These are phyloP conservation scores for Agonopterix heracliana DNA, from an alignment of 2,888 invertebrate species.

Conservation along the genomic window DNA sequence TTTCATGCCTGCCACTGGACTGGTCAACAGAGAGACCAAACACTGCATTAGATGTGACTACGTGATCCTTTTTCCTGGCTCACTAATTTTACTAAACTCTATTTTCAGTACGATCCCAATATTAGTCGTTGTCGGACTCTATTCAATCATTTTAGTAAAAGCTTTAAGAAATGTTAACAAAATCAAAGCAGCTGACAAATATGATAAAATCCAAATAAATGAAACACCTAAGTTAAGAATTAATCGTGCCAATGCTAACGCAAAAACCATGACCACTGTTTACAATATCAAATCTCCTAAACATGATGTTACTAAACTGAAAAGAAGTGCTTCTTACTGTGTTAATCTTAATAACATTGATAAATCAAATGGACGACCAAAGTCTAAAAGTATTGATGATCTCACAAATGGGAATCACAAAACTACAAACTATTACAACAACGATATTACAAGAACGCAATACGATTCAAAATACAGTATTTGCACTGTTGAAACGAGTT, in stretches of 20 bases:
- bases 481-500: conserved; percentile 36
- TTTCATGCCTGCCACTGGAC: conserved; percentile 77
- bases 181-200: conserved; percentile 29
- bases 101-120: conserved; percentile 73
- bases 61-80: conserved; percentile 72
- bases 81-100: conserved; percentile 72
- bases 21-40: conserved; percentile 54
- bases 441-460: conserved; percentile 16
- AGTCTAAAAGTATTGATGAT: conserved; percentile 48
- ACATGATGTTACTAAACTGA: conserved; percentile 22
- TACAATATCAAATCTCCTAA: conserved; percentile 13
- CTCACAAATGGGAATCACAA: conserved; percentile 24
- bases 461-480: conserved; percentile 46
- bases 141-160: conserved; percentile 74
- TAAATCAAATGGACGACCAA: conserved; percentile 17
- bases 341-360: conserved; percentile 17
- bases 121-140: conserved; percentile 60
- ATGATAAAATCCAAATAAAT: conserved; percentile 11
- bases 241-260: conserved; percentile 34
- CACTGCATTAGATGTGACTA: conserved; percentile 67
- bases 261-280: conserved; percentile 8
- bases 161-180: conserved; percentile 68
- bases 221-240: conserved; percentile 44
- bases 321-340: conserved; percentile 50
- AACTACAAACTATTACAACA: conserved; percentile 14